Evolutionary conservation across 2,113 vertebrate species (phyloP).

Genomic region (Rhipidura dahli): DNA sequence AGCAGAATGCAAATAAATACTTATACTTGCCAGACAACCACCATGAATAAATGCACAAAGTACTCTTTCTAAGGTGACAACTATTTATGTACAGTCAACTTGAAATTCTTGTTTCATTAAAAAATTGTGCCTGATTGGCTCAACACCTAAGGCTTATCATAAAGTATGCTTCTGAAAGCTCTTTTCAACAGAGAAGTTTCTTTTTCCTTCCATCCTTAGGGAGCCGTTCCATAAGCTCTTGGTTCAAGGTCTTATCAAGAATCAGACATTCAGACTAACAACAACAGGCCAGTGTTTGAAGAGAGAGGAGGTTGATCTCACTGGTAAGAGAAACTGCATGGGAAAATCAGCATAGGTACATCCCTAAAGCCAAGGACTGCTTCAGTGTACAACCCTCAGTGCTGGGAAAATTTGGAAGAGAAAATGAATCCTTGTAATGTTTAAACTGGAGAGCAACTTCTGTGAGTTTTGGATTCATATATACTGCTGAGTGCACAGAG

Average conservation of each 20-base stretch:
- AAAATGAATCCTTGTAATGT: neutral
- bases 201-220: conserved; percentile 65
- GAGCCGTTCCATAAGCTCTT: conserved; percentile 94
- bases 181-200: neutral
- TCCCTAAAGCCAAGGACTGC: neutral
- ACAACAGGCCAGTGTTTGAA: conserved; percentile 85
- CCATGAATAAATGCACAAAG: neutral
- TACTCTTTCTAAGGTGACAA: neutral
- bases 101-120: conserved; percentile 24
- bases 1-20: neutral
- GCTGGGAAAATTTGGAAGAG: neutral
- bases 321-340: conserved; percentile 74
- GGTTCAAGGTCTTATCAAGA: conserved; percentile 96
- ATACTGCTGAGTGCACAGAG: neutral
- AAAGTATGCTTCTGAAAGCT: neutral
- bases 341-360: neutral
- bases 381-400: neutral
- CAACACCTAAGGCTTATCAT: neutral
- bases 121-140: neutral
- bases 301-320: conserved; percentile 86
- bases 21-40: neutral
- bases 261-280: conserved; percentile 84
- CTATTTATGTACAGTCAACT: neutral
- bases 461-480: neutral
- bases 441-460: neutral